Evolutionary conservation across 2,888 invertebrate species (phyloP), one percentile per base, ranked within the genome.

Genomic region (Drosophila emarginata): DNA sequence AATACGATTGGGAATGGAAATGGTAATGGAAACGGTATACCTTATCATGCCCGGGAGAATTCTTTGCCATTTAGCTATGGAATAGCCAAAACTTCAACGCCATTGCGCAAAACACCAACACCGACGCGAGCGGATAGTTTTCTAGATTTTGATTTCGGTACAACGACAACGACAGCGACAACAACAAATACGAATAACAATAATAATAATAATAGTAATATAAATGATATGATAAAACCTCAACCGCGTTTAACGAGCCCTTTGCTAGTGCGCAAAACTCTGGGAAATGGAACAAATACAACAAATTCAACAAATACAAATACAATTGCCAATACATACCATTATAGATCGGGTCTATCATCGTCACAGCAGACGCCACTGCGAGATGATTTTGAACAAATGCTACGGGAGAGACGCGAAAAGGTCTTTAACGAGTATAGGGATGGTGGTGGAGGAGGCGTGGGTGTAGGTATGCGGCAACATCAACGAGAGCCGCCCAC

Each of bases 31-130:
- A 82, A 83, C 71, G 80, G 83, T 40, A 96, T 97, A 91, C 97
- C 97, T 82, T 97, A 97, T 93, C 97, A 97, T 95, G 97, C 97
- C 89, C 94, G 97, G 89, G 95, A 96, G 83, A 96, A 97, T 92
- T 96, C 96, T 87, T 94, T 96, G 87, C 97, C 97, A 73, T 97
- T 97, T 93, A 96, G 96, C 66, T 97, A 97, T 94, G 96, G 96
- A 72, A 94, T 94, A 70, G 86, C 77, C 76, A 90, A 87, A 79
- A 79, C 91, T 40, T 81, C 90, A 62, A 88, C 89, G 58, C 83
- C 88, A 72, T 77, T 90, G 70, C 75, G 87, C 64, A 88, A 84
- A 86, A 88, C 88, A 39, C 78, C 88, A 67, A 87, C 85, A 2
- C 79, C 88, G 64, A 79, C 80, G 74, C 76, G 78, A 59, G 76